phyloP scores from a whole-genome alignment of 2,888 invertebrate species.

The Cheilosia scutellata region DNA sequence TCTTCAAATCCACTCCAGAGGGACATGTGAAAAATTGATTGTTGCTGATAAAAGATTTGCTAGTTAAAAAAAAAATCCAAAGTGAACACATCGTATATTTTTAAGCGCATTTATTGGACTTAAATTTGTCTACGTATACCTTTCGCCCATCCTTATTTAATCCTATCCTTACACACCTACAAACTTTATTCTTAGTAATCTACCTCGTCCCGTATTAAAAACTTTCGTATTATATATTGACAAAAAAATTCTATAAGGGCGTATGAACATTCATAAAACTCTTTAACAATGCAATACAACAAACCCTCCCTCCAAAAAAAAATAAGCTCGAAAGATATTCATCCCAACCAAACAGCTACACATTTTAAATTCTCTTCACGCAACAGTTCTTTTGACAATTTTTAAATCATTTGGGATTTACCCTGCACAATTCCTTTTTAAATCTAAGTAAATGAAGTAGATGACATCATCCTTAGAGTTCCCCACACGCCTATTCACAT shows the following conservation, averaged over 20 bases:
- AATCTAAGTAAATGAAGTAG: conserved; percentile 53
- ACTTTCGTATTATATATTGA: conserved; percentile 44
- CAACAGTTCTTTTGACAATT: conserved; percentile 63
- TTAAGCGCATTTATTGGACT: too few species aligned
- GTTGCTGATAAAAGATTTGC: too few species aligned
- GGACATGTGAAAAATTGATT: too few species aligned
- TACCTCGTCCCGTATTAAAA: neutral
- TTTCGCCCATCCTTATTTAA: too few species aligned
- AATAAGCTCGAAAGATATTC: neutral
- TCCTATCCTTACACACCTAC: conserved; percentile 13
- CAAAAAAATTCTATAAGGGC: conserved; percentile 7
- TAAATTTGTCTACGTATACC: too few species aligned
- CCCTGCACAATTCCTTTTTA: conserved; percentile 29
- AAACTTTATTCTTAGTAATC: conserved; percentile 24
- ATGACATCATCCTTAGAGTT: conserved; percentile 11
- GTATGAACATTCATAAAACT: conserved; percentile 10
- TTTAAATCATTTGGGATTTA: conserved; percentile 55
- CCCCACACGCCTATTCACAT: neutral
- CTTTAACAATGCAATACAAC: conserved; percentile 52
- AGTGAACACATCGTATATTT: too few species aligned
- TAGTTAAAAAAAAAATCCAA: too few species aligned
- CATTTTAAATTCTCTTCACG: conserved; percentile 60
- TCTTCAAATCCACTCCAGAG: too few species aligned
- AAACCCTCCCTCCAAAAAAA: neutral
- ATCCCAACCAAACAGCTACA: neutral